Evolutionary conservation across 2,888 invertebrate species (phyloP), one percentile per base, ranked within the genome.

Genomic region (Scaeva pyrastri): DNA sequence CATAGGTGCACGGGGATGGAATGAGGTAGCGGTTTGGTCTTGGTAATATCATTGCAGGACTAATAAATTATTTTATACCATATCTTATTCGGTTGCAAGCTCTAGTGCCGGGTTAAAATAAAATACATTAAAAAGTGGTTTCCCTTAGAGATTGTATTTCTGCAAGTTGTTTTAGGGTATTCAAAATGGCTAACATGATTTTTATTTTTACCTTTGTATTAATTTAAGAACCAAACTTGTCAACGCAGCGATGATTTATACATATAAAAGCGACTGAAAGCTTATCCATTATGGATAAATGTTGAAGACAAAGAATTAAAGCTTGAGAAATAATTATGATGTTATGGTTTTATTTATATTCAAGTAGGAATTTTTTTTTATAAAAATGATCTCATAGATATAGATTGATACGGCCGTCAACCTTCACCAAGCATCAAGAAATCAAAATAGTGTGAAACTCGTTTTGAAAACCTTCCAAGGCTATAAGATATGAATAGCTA

Each of bases 21-120:
- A 8, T 1, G 14, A 8, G 19, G 21, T 12, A 21, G 21, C 6
- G 39, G 21, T 2, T 36, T n/a, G 21, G 52, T 68, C 5, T 36
- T n/a, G 21, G 52, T 68, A 68, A 68, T 68, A 39, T 68, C 39
- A 68, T 68, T 68, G 68, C 50, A 21, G 21, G 19, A 68, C 64
- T 45, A 48, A 66, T 48, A 66, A 66, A 48, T 66, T 66, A 66
- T 66, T 66, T 66, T 48, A 66, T 48, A 14, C 21, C 31, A 66
- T 56, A 8, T 41, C 31, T 14, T 23, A 66, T 66, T 66, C 8
- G 31, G 26, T 48, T 66, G 12, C 6, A 31, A 31, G 31, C 31
- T 8, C 5, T 31, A 31, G 48, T 11, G n/a, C 31, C 31, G 16
- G 43, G 16, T n/a, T 45, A 26, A 45, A 64, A 43, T 16, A 45